Evolutionary conservation across 2,888 invertebrate genomes (phyloP).

Genomic region (Cynaeus angustus): DNA sequence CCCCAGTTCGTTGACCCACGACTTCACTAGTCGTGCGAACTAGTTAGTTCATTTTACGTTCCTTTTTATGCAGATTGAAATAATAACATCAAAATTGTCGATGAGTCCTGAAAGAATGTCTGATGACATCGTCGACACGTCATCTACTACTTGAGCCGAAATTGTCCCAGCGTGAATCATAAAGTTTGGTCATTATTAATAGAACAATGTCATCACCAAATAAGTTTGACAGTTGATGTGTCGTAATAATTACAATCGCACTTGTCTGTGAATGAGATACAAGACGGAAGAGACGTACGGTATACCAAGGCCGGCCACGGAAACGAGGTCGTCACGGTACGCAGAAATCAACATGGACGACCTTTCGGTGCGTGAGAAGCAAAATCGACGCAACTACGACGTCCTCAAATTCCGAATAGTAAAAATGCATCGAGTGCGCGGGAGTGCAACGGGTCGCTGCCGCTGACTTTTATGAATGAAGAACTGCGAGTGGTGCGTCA

Average conservation of each 20-base stretch:
- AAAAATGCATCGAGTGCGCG: constrained; percentile 37
- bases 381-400: constrained; percentile 4
- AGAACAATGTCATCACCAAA: constrained; percentile 22
- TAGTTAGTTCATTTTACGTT: constrained; percentile 53
- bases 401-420: constrained; percentile 11
- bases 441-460: constrained; percentile 20
- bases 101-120: constrained; percentile 29
- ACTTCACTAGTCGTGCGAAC: constrained; percentile 45
- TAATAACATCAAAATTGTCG: constrained; percentile 40
- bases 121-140: constrained; percentile 20
- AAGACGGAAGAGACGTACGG: constrained; percentile 46
- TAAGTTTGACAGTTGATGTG: constrained; percentile 21
- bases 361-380: constrained; percentile 35
- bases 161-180: constrained; percentile 20
- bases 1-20: constrained; percentile 61
- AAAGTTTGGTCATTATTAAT: constrained; percentile 19
- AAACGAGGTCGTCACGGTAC: constrained; percentile 56
- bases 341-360: constrained; percentile 53
- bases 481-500: constrained; percentile 51
- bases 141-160: constrained; percentile 1
- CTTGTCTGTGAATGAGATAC: constrained; percentile 48
- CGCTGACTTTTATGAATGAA: constrained; percentile 51
- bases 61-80: constrained; percentile 57
- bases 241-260: constrained; percentile 47
- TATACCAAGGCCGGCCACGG: constrained; percentile 53